Conservation (phyloP, 2,113 vertebrate species). For the Corvus moneduloides region DNA sequence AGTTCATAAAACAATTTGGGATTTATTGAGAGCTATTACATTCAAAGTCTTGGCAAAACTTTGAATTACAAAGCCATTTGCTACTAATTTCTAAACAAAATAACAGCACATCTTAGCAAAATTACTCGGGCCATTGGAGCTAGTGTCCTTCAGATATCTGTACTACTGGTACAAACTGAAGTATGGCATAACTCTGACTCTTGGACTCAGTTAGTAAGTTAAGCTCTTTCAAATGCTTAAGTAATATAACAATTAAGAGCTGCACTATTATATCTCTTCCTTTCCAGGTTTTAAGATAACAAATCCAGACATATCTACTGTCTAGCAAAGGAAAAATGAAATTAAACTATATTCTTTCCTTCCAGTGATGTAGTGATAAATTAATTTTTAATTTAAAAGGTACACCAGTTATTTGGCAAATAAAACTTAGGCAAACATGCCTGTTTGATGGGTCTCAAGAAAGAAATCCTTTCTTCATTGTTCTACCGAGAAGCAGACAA, state of each 20-base stretch:
- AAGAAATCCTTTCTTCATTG: background rate
- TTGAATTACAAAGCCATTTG: background rate
- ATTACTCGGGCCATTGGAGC: background rate
- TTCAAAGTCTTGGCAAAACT: background rate
- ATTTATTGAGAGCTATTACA: background rate
- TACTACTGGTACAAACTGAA: background rate
- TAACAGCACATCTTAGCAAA: background rate
- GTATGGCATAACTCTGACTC: background rate
- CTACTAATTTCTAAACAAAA: background rate
- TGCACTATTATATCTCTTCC: background rate
- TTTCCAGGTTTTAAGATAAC: background rate
- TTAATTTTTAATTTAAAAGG: background rate
- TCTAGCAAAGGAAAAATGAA: background rate
- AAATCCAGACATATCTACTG: background rate
- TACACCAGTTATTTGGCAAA: background rate
- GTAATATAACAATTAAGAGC: background rate
- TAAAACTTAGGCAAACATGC: background rate
- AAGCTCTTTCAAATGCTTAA: background rate
- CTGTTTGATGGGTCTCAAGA: background rate
- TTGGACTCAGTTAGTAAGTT: background rate
- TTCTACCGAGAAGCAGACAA: background rate
- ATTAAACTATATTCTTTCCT: background rate
- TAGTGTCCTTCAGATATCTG: background rate
- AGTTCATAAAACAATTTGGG: background rate
- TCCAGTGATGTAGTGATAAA: background rate